A percentile compares a stretch with the other conserved stretches of the same genome.
Evolutionary conservation across 2,113 vertebrate genomes (phyloP).

Genomic region (Vicugna pacos): DNA sequence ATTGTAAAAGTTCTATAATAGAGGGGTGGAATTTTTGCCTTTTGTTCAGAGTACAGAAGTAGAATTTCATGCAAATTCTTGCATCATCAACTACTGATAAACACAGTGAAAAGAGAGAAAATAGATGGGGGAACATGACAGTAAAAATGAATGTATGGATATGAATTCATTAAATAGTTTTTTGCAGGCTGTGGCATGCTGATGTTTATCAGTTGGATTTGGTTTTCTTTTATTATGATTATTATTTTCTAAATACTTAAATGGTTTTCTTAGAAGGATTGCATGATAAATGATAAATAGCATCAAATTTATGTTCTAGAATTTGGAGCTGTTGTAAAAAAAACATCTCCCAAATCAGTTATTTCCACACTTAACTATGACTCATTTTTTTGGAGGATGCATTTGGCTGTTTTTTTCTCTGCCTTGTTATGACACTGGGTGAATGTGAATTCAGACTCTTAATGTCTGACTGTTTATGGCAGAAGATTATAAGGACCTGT

Average conservation of each 20-base stretch:
- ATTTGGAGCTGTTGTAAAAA: neutral
- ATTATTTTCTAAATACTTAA: conserved; percentile 46
- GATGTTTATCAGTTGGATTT: neutral
- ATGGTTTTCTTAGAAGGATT: conserved; percentile 2
- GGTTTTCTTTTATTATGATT: conserved; percentile 10
- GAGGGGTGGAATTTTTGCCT: neutral
- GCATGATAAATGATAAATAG: conserved; percentile 13
- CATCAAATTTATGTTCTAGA: neutral
- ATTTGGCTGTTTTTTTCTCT: conserved; percentile 5
- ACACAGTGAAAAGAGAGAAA: neutral
- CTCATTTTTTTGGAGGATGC: neutral
- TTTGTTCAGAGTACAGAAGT: neutral
- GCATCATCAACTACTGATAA: neutral
- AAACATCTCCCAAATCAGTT: neutral
- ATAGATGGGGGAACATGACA: neutral
- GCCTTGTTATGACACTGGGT: neutral
- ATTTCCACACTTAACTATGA: neutral
- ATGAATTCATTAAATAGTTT: neutral
- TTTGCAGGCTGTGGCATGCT: neutral
- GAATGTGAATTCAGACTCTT: neutral
- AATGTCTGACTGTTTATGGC: neutral
- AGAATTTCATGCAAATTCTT: conserved; percentile 19
- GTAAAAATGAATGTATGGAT: neutral
- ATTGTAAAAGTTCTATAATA: neutral
- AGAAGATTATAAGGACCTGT: neutral